Evolutionary conservation across 37 sponge, comb jelly and placozoan genomes (phyloP).

Genomic region (Cliona cf. orientalis): DNA sequence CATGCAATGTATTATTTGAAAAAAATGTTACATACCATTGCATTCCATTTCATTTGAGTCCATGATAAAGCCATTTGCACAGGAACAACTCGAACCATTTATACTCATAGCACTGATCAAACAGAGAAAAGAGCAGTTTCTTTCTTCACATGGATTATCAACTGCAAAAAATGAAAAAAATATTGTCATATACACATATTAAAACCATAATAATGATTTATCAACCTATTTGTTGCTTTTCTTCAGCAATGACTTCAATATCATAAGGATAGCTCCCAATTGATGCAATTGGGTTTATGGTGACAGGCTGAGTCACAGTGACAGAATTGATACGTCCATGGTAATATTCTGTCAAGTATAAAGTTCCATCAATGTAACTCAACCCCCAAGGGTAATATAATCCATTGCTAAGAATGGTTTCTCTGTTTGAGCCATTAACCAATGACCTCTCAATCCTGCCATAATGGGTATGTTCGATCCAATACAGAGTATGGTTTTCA

Average conservation of each 20-base stretch:
- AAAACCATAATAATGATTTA: too few species aligned
- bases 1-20: too few species aligned
- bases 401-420: not conserved
- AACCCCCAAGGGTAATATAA: constrained; percentile 43
- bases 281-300: too few species aligned
- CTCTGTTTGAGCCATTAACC: constrained; percentile 35
- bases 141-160: too few species aligned
- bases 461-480: constrained; percentile 57
- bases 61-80: constrained; percentile 41
- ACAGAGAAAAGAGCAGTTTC: constrained; percentile 57
- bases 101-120: constrained; percentile 11
- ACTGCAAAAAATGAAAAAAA: too few species aligned
- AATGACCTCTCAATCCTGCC: constrained; percentile 31
- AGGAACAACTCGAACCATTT: constrained; percentile 51
- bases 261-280: too few species aligned
- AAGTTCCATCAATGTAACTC: constrained; percentile 31
- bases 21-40: too few species aligned
- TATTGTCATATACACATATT: too few species aligned
- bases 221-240: too few species aligned
- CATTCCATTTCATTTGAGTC: not conserved
- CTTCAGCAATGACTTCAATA: too few species aligned
- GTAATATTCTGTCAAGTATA: constrained; percentile 61
- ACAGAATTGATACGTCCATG: constrained; percentile 16
- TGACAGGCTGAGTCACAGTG: too few species aligned
- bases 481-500: constrained; percentile 56